Percentiles rank a stretch among this genome's conserved stretches.
phyloP scores from a whole-genome alignment of 1,140 invertebrate genomes.

The Trinorchestia longiramus region DNA sequence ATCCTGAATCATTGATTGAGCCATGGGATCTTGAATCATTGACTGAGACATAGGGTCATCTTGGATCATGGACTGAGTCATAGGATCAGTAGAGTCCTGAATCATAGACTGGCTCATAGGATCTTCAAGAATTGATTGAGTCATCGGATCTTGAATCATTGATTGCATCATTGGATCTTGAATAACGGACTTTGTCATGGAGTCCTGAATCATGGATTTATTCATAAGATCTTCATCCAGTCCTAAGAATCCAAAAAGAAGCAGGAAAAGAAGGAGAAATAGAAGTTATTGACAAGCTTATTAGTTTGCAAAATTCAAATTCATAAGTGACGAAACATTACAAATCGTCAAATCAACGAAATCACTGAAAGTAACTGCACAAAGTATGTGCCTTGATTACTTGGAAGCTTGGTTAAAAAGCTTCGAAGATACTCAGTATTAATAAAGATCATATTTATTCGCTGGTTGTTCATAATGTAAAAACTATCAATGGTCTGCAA shows the following conservation, averaged over 20 bases:
- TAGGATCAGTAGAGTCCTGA: neutral
- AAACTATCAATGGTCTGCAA: neutral
- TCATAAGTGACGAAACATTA: neutral
- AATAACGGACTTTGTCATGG: constrained; percentile 16
- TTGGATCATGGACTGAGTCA: constrained; percentile 7
- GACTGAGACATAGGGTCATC: constrained; percentile 36
- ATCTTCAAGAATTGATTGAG: neutral
- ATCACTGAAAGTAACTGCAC: neutral
- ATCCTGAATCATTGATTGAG: constrained; percentile 57
- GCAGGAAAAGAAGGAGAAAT: constrained; percentile 26
- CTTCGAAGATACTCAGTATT: neutral
- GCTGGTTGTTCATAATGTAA: neutral
- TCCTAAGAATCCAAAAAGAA: neutral
- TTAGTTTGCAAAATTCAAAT: neutral
- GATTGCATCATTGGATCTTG: constrained; percentile 53
- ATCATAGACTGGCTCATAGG: constrained; percentile 44
- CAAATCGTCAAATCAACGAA: neutral
- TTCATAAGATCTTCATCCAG: constrained; percentile 22
- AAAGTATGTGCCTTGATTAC: neutral
- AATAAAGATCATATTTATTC: neutral
- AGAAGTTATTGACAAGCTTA: neutral
- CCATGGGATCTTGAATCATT: constrained; percentile 50
- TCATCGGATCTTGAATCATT: constrained; percentile 38
- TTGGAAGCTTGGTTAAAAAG: neutral
- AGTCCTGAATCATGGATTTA: constrained; percentile 25